Percentiles rank a stretch among this genome's conserved stretches.
Evolutionary conservation across 37 sponge, comb jelly and placozoan species (phyloP).

Genomic region (Geodia barretti): DNA sequence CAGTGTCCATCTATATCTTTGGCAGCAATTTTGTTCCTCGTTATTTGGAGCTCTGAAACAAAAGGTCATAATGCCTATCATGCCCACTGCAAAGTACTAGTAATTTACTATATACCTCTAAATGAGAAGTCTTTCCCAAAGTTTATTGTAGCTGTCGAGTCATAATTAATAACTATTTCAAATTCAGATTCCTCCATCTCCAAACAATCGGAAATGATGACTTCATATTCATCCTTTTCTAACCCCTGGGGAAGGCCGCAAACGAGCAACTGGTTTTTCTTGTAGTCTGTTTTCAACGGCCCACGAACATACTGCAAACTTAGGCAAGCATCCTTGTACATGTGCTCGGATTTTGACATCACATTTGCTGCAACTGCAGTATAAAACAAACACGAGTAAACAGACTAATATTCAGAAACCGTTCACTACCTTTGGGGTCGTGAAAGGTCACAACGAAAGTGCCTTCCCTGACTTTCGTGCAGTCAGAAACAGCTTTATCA

Average conservation of each 20-base stretch:
- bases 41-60: not conserved
- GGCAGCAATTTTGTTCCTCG: not conserved
- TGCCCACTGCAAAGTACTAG: not conserved
- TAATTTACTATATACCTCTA: not conserved
- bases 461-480: not conserved
- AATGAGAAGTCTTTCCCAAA: not conserved
- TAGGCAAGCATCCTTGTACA: not conserved
- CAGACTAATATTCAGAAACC: not conserved
- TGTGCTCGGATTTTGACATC: not conserved
- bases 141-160: not conserved
- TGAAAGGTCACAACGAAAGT: not conserved
- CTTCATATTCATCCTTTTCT: not conserved
- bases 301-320: not conserved
- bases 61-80: not conserved
- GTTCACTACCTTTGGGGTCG: not conserved
- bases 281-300: not conserved
- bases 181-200: not conserved
- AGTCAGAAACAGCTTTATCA: not conserved
- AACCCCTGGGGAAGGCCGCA: not conserved
- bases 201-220: not conserved
- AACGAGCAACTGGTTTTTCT: not conserved
- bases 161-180: not conserved
- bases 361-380: conserved; percentile 5
- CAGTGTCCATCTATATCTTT: not conserved
- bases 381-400: not conserved